Percentiles rank a stretch among this genome's conserved stretches.
Conservation (phyloP, 1,140 invertebrate species). For the Drosophila orena region DNA sequence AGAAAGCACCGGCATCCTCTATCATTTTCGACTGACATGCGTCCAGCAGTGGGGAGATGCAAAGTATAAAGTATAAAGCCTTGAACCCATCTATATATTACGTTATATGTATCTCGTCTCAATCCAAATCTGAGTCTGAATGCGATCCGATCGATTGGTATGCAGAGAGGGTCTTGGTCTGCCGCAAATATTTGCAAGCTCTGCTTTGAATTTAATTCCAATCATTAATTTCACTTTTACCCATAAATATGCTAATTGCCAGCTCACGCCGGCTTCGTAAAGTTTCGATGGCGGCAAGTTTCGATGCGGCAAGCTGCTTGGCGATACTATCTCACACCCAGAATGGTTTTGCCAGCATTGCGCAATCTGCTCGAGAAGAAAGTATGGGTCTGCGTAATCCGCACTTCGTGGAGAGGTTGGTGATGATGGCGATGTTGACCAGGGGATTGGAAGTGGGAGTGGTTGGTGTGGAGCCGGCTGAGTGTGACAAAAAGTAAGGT, state of each 20-base stretch:
- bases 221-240: conserved; percentile 82
- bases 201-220: conserved; percentile 57
- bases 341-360: conserved; percentile 60
- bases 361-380: conserved; percentile 66
- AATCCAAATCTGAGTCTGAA: conserved; percentile 5
- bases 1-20: conserved; percentile 53
- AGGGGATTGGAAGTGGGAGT: neutral
- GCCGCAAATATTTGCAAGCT: conserved; percentile 68
- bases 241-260: conserved; percentile 80
- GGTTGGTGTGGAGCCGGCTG: conserved; percentile 17
- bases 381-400: conserved; percentile 59
- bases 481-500: conserved; percentile 50
- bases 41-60: conserved; percentile 20
- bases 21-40: conserved; percentile 48
- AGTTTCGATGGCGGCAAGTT: conserved; percentile 1
- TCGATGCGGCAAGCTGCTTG: neutral
- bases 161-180: conserved; percentile 28
- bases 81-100: conserved; percentile 26
- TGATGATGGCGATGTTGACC: neutral
- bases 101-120: conserved; percentile 38
- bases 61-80: conserved; percentile 21
- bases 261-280: conserved; percentile 46
- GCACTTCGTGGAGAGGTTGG: neutral
- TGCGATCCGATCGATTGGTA: conserved; percentile 22
- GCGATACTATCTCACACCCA: conserved; percentile 38